Base-by-base conservation (phyloP, 2,797 vertebrate species). In the Babyrousa celebensis region DNA sequence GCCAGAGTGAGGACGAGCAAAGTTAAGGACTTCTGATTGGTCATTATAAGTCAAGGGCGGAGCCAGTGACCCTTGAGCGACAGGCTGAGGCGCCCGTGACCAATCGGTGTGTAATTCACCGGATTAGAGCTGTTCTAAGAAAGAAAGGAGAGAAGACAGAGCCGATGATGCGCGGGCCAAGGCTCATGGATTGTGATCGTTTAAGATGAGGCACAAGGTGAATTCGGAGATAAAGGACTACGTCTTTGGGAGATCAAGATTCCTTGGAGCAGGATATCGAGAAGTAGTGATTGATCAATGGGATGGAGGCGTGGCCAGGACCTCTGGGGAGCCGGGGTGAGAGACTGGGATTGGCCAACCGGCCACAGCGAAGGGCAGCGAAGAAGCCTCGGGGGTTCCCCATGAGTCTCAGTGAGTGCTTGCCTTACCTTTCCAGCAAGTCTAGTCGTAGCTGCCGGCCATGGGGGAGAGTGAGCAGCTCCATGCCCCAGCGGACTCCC, bases 371-470 rank as follows among this genome's bases (percentile, higher is more conserved):
- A 21, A 56, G 74, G 43, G 0, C 27, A 4, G 25, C 0, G 17
- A 58, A 40, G 83, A 3, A 48, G 72, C 63, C 62, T 6, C 0
- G 32, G 17, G 32, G 29, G 14, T 56, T 56, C 32, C 32, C 18
- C 1, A 0, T 1, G 4, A 27, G 10, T 4, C 0, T 2, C n/a
- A 0, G 0, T 0, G 56, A 0, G 52, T 21, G 68, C 85, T 8
- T 96, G 80, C 79, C 96, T 32, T 97, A 99, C 99, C 99, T 99
- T 99, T 99, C 99, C 97, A 99, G 98, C 72, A 99, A 99, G 99
- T 99, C 99, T 4, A 99, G 99, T 97, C 99, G 99, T 93, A 99
- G 99, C 98, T 99, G 99, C 98, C 99, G 99, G 98, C 99, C 99
- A 0, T 99, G 99, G 70, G 99, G 99, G 94, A 99, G 99, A 74